phyloP scores from a whole-genome alignment of 2,888 invertebrate genomes.

The Acronicta alni region DNA sequence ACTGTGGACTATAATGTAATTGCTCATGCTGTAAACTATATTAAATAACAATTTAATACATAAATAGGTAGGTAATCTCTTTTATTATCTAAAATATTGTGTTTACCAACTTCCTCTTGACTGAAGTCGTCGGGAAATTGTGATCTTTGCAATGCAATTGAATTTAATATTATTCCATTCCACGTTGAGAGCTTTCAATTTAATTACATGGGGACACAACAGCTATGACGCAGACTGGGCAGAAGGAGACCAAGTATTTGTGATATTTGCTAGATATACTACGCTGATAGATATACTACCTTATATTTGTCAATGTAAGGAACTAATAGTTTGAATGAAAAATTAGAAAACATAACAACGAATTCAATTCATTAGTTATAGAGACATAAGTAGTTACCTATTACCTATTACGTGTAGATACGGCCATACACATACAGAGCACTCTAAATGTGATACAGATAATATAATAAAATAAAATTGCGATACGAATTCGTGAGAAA shows the following conservation, averaged over 20 bases:
- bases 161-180: constrained; percentile 85
- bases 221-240: constrained; percentile 71
- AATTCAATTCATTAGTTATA: constrained; percentile 35
- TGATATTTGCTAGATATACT: constrained; percentile 38
- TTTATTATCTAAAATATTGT: constrained; percentile 56
- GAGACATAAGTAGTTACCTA: constrained; percentile 34
- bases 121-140: constrained; percentile 74
- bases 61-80: constrained; percentile 10
- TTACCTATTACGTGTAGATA: constrained; percentile 57
- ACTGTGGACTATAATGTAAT: no score
- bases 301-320: neutral
- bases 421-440: constrained; percentile 73
- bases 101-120: constrained; percentile 62
- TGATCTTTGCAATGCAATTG: constrained; percentile 86
- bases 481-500: constrained; percentile 89
- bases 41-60: constrained; percentile 4
- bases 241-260: constrained; percentile 60
- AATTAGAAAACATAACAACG: constrained; percentile 14
- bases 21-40: neutral
- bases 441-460: constrained; percentile 87
- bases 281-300: constrained; percentile 29
- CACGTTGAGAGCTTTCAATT: constrained; percentile 85
- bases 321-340: constrained; percentile 16
- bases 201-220: constrained; percentile 84
- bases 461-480: constrained; percentile 89